Base-by-base conservation (phyloP, 2,797 vertebrate genomes). In the Xenentodon cancila region DNA sequence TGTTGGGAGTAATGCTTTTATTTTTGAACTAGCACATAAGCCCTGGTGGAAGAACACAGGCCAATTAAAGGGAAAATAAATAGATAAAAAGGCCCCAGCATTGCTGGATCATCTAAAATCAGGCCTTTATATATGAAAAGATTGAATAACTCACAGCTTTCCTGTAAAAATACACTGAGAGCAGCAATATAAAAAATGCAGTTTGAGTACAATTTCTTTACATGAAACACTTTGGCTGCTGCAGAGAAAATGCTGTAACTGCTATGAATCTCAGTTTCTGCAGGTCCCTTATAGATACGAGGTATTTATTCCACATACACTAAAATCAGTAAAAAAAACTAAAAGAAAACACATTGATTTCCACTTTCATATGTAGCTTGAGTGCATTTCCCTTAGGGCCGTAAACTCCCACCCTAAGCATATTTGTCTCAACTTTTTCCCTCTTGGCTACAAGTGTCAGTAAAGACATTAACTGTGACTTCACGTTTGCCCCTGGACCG, bases 71-170 rank as follows among this genome's bases (percentile, higher is more conserved):
- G 15, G 22, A 4, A 55, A 73, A 82, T 64, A 56, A 63, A 74
- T 68, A 78, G 82, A 88, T 58, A 63, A 76, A 34, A 77, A 76
- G 3, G 62, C 53, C 37, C 22, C 40, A 80, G 77, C 77, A 67
- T 53, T 86, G 84, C 88, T 88, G 81, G 81, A 82, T 92, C 87
- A 90, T 88, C 88, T 85, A 37, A 81, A 84, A 84, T 82, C 74
- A 74, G 62, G 77, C 71, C 61, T 80, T 74, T 77, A 80, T 75
- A 75, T 55, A 55, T 62, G 73, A 70, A 73, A 77, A 76, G 62
- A 81, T 79, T 79, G 85, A 83, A 84, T 77, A 84, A 73, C 77
- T 80, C 76, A 70, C 58, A 85, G 71, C 70, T 66, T 55, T 54
- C 63, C 64, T 74, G 85, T 84, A 81, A 80, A 82, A 88, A 83